Conservation (phyloP, 1,140 invertebrate species). For the Antheraea pernyi region DNA sequence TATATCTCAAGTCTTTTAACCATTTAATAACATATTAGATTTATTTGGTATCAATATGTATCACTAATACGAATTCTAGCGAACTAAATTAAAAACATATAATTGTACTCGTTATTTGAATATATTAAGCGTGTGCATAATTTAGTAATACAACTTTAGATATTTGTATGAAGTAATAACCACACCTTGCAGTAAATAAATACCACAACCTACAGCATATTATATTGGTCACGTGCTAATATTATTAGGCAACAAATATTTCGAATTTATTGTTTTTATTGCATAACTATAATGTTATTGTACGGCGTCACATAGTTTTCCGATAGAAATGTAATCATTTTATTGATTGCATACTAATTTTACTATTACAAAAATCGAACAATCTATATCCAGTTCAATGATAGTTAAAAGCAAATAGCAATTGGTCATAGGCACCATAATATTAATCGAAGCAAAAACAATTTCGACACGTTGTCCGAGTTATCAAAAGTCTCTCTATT, state of each 20-base stretch:
- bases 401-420: not conserved
- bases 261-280: not conserved
- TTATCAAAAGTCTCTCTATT: slow-evolving; percentile 19
- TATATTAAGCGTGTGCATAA: not conserved
- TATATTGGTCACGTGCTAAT: slow-evolving; percentile 1
- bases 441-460: slow-evolving; percentile 3
- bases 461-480: slow-evolving; percentile 23
- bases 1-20: not conserved
- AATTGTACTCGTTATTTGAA: not conserved
- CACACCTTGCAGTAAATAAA: slow-evolving; percentile 1
- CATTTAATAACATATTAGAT: not conserved
- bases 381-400: too few relatives aligned
- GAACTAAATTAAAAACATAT: not conserved
- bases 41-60: not conserved
- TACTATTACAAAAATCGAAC: too few relatives aligned
- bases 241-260: slow-evolving; percentile 2
- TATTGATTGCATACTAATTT: not conserved
- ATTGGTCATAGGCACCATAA: not conserved
- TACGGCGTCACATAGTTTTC: not conserved
- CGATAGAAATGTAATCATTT: not conserved
- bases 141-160: not conserved
- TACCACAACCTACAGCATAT: not conserved
- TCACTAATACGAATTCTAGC: not conserved
- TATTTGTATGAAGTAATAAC: not conserved
- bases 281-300: not conserved